These are phyloP conservation scores for Aphelocoma coerulescens DNA, from an alignment of 2,113 vertebrate genomes.

Conservation along the genomic window DNA sequence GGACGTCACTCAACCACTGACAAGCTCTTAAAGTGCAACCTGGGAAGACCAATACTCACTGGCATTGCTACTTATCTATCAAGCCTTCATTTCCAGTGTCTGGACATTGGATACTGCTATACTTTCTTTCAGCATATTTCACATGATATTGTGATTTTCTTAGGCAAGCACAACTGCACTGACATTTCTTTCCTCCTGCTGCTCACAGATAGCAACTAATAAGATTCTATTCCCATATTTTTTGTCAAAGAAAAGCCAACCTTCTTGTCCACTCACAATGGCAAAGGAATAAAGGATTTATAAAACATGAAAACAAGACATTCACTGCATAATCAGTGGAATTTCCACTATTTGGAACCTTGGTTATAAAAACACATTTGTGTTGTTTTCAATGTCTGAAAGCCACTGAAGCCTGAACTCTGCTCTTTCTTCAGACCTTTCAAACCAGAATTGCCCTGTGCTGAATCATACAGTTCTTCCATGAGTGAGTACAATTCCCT, in stretches of 20 bases:
- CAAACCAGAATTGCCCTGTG: background rate
- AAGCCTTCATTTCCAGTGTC: background rate
- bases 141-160: background rate
- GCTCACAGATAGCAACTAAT: background rate
- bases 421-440: background rate
- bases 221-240: background rate
- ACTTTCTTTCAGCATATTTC: background rate
- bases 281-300: background rate
- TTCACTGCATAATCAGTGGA: background rate
- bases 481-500: background rate
- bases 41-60: background rate
- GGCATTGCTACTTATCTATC: background rate
- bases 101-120: background rate
- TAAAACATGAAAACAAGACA: constrained; percentile 2
- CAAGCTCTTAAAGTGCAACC: background rate
- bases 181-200: background rate
- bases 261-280: background rate
- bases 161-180: background rate
- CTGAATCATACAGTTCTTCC: background rate
- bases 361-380: background rate
- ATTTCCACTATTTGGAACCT: background rate
- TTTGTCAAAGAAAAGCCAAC: background rate
- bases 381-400: background rate
- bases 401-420: background rate
- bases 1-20: background rate